Base-by-base conservation (phyloP, 2,113 vertebrate species). In the Odocoileus hemionus region DNA sequence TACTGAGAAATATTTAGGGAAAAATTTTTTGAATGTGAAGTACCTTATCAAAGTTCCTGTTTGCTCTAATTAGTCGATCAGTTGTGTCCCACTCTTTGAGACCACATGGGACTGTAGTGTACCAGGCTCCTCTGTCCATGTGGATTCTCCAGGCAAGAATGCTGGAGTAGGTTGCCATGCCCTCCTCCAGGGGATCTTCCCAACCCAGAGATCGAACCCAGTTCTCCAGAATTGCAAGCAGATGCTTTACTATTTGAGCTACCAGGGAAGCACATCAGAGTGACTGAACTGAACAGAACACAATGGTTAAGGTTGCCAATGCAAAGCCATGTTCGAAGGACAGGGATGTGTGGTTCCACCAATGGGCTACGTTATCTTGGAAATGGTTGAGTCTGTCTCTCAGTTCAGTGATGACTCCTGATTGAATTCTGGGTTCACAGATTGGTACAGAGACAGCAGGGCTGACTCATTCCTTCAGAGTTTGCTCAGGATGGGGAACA, bases 31-130 rank as follows among this genome's bases (percentile, higher is more conserved):
- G 7, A 45, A 76, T 39, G n/a, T 74, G 12, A 15, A 45, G 1
- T 4, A 45, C 25, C 39, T 25, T 26, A 45, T 76, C 23, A 0
- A 0, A n/a, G 15, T n/a, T 64, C 3, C 61, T 67, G 7, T 67
- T n/a, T n/a, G 33, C 33, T 67, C 3, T 19, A 8, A 33, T 67
- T 10, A n/a, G 8, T 67, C 0, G 16, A n/a, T 64, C 16, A 64
- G 16, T n/a, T n/a, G 33, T 67, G 33, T 67, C 16, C 4, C 16
- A 19, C 33, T n/a, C 16, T 67, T 67, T n/a, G 64, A 19, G 64
- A 67, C 33, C 0, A 16, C 33, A 19, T 67, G 0, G 64, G 64
- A n/a, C 64, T n/a, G 8, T 67, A 67, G 33, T 16, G 33, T 0
- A 0, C 8, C 33, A 67, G 64, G 64, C 8, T 67, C 33, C 64